These are phyloP conservation scores for Myodes glareolus DNA, from an alignment of 2,113 vertebrate genomes.

Conservation along the genomic window DNA sequence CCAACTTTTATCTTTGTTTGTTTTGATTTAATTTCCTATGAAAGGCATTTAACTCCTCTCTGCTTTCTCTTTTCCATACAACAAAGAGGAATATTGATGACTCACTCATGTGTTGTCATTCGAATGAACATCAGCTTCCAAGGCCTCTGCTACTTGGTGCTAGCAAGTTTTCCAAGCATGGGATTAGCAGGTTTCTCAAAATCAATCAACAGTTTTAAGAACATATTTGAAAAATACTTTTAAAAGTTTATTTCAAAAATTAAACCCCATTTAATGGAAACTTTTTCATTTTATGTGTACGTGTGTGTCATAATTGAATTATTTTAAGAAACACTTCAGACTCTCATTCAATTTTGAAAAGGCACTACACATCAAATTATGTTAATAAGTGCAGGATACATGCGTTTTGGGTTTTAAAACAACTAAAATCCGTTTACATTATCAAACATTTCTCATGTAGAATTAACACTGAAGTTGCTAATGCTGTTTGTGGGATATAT, in stretches of 20 bases:
- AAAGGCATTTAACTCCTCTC: background rate
- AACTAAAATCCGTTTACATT: background rate
- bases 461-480: background rate
- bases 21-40: background rate
- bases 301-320: background rate
- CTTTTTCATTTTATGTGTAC: background rate
- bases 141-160: background rate
- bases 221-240: background rate
- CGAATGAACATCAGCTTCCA: background rate
- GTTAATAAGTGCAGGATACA: background rate
- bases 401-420: constrained; percentile 2
- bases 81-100: background rate
- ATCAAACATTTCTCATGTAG: background rate
- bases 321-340: background rate
- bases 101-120: background rate
- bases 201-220: background rate
- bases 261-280: background rate
- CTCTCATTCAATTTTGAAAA: background rate
- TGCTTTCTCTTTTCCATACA: background rate
- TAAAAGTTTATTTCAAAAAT: background rate
- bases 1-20: background rate
- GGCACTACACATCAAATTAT: background rate
- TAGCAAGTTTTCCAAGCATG: background rate
- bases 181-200: background rate
- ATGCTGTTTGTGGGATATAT: background rate